Percentiles rank a stretch among this genome's conserved stretches.
Evolutionary conservation across 2,113 vertebrate genomes (phyloP).

Genomic region (Xenus cinereus): DNA sequence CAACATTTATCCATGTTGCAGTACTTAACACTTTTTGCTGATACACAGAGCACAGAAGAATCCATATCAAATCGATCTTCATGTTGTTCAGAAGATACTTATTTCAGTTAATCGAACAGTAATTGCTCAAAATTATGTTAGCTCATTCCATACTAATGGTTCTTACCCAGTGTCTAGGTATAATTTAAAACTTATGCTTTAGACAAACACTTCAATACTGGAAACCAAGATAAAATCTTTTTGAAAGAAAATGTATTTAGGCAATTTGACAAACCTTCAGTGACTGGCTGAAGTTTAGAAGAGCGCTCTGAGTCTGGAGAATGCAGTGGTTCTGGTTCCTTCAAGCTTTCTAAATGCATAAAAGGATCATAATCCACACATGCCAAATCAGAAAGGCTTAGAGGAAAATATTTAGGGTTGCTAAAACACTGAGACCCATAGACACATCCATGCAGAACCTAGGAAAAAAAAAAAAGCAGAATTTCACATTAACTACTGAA

Average conservation of each 20-base stretch:
- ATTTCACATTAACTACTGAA: background rate
- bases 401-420: slow-evolving; percentile 91
- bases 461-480: slow-evolving; percentile 16
- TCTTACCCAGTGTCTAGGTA: background rate
- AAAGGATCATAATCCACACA: slow-evolving; percentile 95
- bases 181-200: background rate
- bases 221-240: background rate
- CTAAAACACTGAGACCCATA: slow-evolving; percentile 96
- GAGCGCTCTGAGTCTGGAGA: slow-evolving; percentile 96
- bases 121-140: slow-evolving; percentile 39
- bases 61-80: slow-evolving; percentile 7
- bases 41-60: background rate
- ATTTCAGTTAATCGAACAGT: slow-evolving; percentile 25
- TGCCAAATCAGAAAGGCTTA: slow-evolving; percentile 92
- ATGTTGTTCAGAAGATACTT: slow-evolving; percentile 3
- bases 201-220: background rate
- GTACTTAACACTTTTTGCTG: background rate
- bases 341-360: slow-evolving; percentile 90
- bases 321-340: slow-evolving; percentile 97
- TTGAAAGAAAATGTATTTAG: background rate
- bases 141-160: slow-evolving; percentile 4
- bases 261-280: slow-evolving; percentile 83
- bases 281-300: slow-evolving; percentile 94
- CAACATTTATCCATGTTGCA: background rate
- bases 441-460: slow-evolving; percentile 97